Conservation (phyloP, 2,113 vertebrate genomes). For the Melierax canorus region DNA sequence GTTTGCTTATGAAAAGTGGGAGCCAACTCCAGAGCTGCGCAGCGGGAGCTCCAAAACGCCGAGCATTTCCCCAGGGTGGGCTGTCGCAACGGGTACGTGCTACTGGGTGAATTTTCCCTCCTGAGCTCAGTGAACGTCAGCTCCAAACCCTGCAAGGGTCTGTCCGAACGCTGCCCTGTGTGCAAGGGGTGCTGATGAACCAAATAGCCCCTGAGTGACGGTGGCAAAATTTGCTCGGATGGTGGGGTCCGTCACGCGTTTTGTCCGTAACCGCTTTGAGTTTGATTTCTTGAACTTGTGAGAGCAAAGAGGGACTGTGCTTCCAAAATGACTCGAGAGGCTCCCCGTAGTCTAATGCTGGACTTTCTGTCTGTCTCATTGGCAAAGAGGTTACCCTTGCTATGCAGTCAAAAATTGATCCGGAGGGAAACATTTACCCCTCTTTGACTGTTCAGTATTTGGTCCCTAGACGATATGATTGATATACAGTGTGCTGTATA, state of each 20-base stretch:
- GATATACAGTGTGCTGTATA: conserved; percentile 24
- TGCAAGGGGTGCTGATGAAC: too few relatives aligned
- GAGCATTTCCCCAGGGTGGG: not conserved
- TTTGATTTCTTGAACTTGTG: not conserved
- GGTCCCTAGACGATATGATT: not conserved
- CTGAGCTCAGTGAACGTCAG: not conserved
- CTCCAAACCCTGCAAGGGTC: not conserved
- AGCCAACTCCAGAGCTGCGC: fast-evolving
- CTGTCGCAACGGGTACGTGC: fast-evolving
- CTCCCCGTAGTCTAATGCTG: not conserved
- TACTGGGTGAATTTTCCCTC: not conserved
- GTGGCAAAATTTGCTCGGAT: fast-evolving
- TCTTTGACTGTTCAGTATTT: not conserved
- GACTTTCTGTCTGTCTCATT: not conserved
- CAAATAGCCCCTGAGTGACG: not conserved
- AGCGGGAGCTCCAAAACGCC: not conserved
- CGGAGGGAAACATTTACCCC: conserved; percentile 13
- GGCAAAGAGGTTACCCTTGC: not conserved
- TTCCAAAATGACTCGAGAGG: not conserved
- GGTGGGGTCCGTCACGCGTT: not conserved
- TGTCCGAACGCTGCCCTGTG: fast-evolving
- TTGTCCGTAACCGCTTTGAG: not conserved
- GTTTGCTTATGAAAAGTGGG: not conserved
- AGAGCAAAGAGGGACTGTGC: not conserved
- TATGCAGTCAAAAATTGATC: not conserved